Conservation (phyloP, 2,888 invertebrate genomes). For the Tinea pellionella region DNA sequence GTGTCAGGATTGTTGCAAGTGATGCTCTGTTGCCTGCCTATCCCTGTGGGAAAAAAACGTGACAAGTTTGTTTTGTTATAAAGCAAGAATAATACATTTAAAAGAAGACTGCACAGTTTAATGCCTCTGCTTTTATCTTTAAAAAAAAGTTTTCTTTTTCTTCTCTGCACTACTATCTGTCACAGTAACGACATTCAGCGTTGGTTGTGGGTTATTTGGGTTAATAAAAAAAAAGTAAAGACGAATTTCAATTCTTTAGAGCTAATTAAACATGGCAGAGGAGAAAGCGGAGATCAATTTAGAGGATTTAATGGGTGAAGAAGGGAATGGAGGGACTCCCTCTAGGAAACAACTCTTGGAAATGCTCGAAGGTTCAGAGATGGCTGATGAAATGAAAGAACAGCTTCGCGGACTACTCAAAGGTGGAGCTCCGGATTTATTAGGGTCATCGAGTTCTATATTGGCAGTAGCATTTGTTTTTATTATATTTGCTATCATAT, state of each 20-base stretch:
- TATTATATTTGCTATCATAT: conserved; percentile 39
- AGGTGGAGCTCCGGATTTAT: conserved; percentile 45
- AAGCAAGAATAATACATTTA: too few relatives aligned
- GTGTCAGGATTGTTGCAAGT: too few relatives aligned
- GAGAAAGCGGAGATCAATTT: conserved; percentile 22
- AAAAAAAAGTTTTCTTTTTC: too few relatives aligned
- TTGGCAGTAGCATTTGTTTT: conserved; percentile 39
- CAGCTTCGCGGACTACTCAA: conserved; percentile 62
- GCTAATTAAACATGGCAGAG: conserved; percentile 25
- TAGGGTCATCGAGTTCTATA: conserved; percentile 32
- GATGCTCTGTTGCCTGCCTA: too few relatives aligned
- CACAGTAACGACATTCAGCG: too few relatives aligned
- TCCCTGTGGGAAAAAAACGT: too few relatives aligned
- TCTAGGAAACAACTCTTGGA: conserved; percentile 68
- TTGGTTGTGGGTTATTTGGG: too few relatives aligned
- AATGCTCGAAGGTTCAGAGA: conserved; percentile 67
- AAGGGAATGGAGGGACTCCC: conserved; percentile 29
- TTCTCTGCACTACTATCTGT: too few relatives aligned
- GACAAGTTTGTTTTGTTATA: too few relatives aligned
- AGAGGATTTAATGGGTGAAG: neutral
- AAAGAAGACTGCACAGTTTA: too few relatives aligned
- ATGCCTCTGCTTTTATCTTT: too few relatives aligned
- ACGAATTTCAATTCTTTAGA: neutral
- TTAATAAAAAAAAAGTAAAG: too few relatives aligned
- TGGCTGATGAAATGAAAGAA: conserved; percentile 73